Base-by-base conservation (phyloP, 2,113 vertebrate genomes). In the Gymnobelideus leadbeateri region DNA sequence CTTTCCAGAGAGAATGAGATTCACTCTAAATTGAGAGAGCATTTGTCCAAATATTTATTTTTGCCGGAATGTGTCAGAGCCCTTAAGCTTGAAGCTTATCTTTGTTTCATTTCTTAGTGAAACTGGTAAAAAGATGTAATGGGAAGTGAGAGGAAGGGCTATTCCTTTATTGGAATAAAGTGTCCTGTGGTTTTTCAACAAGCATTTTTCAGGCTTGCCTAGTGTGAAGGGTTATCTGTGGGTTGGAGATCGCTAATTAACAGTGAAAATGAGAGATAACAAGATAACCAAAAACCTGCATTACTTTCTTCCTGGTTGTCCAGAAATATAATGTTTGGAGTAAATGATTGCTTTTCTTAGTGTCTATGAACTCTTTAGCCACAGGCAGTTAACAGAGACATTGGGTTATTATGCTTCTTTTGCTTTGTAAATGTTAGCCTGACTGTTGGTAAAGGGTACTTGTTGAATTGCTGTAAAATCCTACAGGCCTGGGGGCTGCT, bases 221-320 rank as follows among this genome's bases (percentile, higher is more conserved):
- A 51, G 8, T 16, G 3, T 94, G 93, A 93, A 94, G 93, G 96
- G 93, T 28, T 61, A 54, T 31, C 37, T 90, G 25, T 37, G 92
- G 16, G 9, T 92, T 94, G 89, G 91, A 31, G 21, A 1, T n/a
- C 24, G 93, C 96, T 94, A 96, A 90, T 92, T 47, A 49, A 91
- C 94, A 95, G 93, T 92, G 90, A 95, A 90, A 95, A 90, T 90
- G 37, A 31, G 92, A 89, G 49, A 92, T 94, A 92, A 10, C 77
- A 92, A 54, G 49, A 68, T 90, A 37, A 25, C 19, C 37, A 84
- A 89, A 50, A 77, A 49, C 25, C 19, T 10, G 43, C 84, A 84
- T 89, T 3, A 89, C 55, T 94, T 89, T 57, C n/a, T 93, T 91
- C 31, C 31, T 55, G 49, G 51, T 94, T 11, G 19, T 92, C 24